These are phyloP conservation scores for Cygnus buccinator DNA, from an alignment of 2,113 vertebrate species.

Conservation along the genomic window DNA sequence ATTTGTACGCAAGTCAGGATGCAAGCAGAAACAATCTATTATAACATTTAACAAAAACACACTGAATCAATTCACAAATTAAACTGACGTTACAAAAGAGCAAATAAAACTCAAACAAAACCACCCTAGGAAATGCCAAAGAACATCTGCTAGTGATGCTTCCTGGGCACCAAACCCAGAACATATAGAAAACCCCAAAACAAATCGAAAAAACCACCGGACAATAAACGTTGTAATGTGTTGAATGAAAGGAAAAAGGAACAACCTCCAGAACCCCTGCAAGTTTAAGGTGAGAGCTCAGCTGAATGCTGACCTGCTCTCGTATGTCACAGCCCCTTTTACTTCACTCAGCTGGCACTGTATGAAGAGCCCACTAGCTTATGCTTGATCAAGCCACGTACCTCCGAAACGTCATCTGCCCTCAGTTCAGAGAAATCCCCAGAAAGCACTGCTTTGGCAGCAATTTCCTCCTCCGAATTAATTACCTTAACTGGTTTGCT, in stretches of 20 bases:
- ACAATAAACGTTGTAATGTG: not conserved
- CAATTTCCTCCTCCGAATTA: not conserved
- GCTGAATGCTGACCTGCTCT: not conserved
- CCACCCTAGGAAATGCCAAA: not conserved
- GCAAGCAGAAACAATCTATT: not conserved
- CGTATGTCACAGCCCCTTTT: fast-evolving
- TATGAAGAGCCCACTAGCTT: not conserved
- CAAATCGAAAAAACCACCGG: not conserved
- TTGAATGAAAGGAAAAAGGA: not conserved
- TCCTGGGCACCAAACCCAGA: not conserved
- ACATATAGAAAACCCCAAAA: not conserved
- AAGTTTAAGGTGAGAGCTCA: not conserved
- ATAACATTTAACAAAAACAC: not conserved
- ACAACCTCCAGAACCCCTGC: not conserved
- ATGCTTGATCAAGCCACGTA: fast-evolving
- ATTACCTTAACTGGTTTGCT: not conserved
- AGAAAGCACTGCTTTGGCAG: not conserved
- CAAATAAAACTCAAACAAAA: not conserved
- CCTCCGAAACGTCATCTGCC: not conserved
- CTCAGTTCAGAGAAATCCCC: not conserved
- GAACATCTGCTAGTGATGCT: not conserved
- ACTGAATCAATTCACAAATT: not conserved
- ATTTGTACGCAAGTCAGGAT: not conserved
- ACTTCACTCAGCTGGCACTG: not conserved
- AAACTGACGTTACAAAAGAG: not conserved